phyloP scores from a whole-genome alignment of 2,888 invertebrate genomes.

The Lasioglossum calceatum region DNA sequence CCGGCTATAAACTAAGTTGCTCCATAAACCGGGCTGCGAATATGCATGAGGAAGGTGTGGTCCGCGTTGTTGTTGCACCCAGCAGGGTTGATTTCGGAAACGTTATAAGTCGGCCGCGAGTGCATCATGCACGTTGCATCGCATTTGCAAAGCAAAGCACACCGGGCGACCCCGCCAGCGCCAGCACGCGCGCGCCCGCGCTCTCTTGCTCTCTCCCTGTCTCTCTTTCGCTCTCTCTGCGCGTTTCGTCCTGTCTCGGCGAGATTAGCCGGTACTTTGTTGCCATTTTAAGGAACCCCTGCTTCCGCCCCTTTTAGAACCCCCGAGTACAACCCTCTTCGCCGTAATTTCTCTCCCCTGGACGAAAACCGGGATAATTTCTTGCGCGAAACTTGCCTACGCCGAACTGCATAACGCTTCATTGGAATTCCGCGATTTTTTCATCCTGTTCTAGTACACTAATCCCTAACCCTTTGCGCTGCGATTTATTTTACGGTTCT shows the following conservation, averaged over 20 bases:
- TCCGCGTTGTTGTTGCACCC: slow-evolving; percentile 67
- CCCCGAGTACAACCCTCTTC: not conserved
- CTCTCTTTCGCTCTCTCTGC: not conserved
- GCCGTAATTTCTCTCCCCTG: not conserved
- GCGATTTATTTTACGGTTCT: not conserved
- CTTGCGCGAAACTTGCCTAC: not conserved
- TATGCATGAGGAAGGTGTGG: slow-evolving; percentile 82
- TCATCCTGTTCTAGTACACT: not conserved
- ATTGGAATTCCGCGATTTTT: not conserved
- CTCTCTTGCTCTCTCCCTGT: not conserved
- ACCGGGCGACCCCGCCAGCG: not conserved
- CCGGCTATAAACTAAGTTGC: slow-evolving; percentile 73
- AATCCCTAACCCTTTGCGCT: not conserved
- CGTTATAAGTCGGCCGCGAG: slow-evolving; percentile 77
- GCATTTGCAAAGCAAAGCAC: slow-evolving; percentile 80
- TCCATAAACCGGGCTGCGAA: slow-evolving; percentile 75
- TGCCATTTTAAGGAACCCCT: slow-evolving; percentile 48
- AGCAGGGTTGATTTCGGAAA: slow-evolving; percentile 78
- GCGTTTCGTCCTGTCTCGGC: slow-evolving; percentile 41
- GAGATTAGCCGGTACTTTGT: slow-evolving; percentile 57
- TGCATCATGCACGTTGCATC: slow-evolving; percentile 70
- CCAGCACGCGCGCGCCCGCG: not conserved
- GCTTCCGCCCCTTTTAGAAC: slow-evolving; percentile 20
- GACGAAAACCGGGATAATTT: not conserved
- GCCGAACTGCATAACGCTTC: not conserved